These are phyloP conservation scores for Marcusenius ussheri DNA, from an alignment of 2,113 vertebrate genomes.

Conservation along the genomic window DNA sequence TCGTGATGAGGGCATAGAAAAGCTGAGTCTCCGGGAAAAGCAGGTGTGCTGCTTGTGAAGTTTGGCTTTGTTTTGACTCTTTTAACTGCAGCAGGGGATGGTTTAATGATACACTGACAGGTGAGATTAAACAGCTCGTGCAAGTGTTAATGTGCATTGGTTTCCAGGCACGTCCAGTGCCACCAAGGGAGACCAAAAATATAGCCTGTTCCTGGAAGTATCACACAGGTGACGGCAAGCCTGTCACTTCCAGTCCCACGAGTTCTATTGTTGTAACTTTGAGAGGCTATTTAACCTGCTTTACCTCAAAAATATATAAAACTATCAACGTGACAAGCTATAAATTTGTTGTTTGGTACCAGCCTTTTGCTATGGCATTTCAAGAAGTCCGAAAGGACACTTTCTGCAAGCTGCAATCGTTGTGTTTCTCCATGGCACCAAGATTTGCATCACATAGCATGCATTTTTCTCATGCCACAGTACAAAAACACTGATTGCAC, in stretches of 20 bases:
- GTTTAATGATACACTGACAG: not conserved
- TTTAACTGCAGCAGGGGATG: not conserved
- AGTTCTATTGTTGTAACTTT: not conserved
- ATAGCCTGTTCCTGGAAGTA: not conserved
- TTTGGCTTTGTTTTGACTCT: not conserved
- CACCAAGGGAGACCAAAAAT: not conserved
- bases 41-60: not conserved
- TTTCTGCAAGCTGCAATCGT: not conserved
- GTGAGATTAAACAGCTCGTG: not conserved
- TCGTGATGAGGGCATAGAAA: not conserved
- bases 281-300: not conserved
- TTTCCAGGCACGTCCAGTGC: not conserved
- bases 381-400: not conserved
- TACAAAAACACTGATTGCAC: not conserved
- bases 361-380: not conserved
- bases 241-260: not conserved
- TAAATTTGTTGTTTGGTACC: not conserved
- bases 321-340: not conserved
- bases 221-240: not conserved
- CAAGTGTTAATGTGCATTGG: not conserved
- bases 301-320: not conserved
- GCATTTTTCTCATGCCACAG: not conserved
- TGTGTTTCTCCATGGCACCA: not conserved
- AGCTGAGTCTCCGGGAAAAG: not conserved
- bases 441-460: not conserved